Conservation (phyloP, 1,140 invertebrate species). For the fruit fly (Drosophila melanogaster) region DNA sequence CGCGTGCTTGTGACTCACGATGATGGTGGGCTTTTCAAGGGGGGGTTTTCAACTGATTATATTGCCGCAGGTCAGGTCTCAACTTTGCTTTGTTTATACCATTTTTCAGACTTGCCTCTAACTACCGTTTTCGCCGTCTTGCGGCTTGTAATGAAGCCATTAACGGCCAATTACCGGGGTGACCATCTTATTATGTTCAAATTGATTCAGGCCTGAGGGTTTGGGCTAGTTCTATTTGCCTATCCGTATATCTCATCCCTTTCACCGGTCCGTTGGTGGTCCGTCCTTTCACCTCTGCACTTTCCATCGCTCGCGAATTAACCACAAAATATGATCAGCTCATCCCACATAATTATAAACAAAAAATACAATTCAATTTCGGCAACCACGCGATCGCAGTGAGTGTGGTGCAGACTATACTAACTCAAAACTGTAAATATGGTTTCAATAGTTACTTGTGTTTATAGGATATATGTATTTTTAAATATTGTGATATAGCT, state of each 20-base stretch:
- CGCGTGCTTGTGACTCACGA: constrained; percentile 55
- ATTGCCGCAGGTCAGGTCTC: constrained; percentile 78
- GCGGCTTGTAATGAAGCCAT: constrained; percentile 73
- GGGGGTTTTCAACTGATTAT: constrained; percentile 18
- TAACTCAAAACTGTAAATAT: not conserved
- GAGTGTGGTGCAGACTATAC: not conserved
- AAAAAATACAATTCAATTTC: constrained; percentile 38
- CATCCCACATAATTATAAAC: constrained; percentile 34
- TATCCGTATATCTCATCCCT: constrained; percentile 15
- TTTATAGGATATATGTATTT: too few species aligned
- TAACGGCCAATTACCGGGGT: constrained; percentile 65
- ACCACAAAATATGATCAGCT: constrained; percentile 54
- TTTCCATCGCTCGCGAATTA: constrained; percentile 34
- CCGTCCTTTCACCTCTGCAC: constrained; percentile 41
- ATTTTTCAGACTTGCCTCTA: constrained; percentile 40
- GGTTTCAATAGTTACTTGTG: not conserved
- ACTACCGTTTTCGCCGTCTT: constrained; percentile 44
- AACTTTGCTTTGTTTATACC: constrained; percentile 58
- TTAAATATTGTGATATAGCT: not conserved
- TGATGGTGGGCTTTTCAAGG: constrained; percentile 13
- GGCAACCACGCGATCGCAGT: constrained; percentile 27
- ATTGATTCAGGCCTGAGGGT: constrained; percentile 41
- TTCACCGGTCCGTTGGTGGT: constrained; percentile 6
- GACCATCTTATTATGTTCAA: constrained; percentile 60
- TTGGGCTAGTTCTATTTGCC: constrained; percentile 24